These are phyloP conservation scores for Hypomecis punctinalis DNA, from an alignment of 2,888 invertebrate genomes.

Conservation along the genomic window DNA sequence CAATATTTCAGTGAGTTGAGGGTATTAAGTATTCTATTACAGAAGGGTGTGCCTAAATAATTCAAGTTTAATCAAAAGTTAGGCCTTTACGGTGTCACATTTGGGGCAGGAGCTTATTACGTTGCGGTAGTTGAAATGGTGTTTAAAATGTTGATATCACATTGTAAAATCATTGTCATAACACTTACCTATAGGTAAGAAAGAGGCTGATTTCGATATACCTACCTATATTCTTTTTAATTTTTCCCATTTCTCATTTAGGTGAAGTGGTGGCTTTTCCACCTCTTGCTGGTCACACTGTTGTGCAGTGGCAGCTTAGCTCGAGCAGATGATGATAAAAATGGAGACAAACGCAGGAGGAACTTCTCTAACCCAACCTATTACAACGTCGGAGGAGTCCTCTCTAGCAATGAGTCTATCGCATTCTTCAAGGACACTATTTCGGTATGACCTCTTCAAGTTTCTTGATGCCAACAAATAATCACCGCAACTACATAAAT, in stretches of 20 bases:
- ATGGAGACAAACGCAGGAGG: constrained; percentile 53
- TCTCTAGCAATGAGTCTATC: constrained; percentile 93
- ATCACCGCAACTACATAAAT: neutral
- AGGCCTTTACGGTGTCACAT: constrained; percentile 42
- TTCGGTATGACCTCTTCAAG: constrained; percentile 79
- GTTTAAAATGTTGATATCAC: neutral
- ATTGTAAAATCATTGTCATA: neutral
- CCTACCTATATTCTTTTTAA: no score
- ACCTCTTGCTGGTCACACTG: constrained; percentile 46
- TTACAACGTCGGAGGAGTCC: constrained; percentile 96
- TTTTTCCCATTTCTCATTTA: constrained; percentile 7
- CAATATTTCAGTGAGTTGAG: neutral
- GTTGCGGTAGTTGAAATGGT: neutral
- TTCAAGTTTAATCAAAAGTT: constrained; percentile 62
- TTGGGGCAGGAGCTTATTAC: neutral
- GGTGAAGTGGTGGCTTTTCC: constrained; percentile 52
- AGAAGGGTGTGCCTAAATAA: constrained; percentile 55
- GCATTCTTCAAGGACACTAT: constrained; percentile 93
- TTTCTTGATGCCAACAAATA: no score
- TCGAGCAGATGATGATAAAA: constrained; percentile 62
- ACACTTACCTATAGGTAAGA: neutral
- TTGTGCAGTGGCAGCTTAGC: constrained; percentile 44
- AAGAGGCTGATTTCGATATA: no score
- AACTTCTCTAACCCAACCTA: constrained; percentile 86
- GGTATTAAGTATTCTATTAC: constrained; percentile 22